A percentile compares a stretch with the other conserved stretches of the same genome.
These are phyloP conservation scores for Florisuga fusca DNA, from an alignment of 2,797 vertebrate species.

Conservation along the genomic window DNA sequence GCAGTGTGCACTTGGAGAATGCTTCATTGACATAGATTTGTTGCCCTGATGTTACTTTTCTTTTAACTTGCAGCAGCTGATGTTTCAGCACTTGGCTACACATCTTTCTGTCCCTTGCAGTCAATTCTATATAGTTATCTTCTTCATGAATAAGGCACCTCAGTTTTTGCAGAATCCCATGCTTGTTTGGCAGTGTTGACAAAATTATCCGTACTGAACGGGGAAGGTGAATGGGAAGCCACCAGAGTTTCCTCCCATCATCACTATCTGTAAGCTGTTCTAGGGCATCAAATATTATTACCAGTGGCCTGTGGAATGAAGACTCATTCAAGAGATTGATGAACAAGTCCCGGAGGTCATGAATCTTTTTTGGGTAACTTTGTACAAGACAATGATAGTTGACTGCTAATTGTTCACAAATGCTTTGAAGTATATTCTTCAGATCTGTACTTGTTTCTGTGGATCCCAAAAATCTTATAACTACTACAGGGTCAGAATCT, in stretches of 20 bases:
- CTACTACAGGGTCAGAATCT: conserved; percentile 94
- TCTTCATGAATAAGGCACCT: conserved; percentile 93
- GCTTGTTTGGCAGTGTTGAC: conserved; percentile 97
- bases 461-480: conserved; percentile 94
- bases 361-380: conserved; percentile 95
- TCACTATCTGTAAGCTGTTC: conserved; percentile 96
- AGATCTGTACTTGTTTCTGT: conserved; percentile 91
- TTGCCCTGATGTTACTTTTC: conserved; percentile 98
- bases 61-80: conserved; percentile 92
- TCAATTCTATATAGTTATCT: conserved; percentile 91
- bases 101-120: conserved; percentile 92
- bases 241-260: conserved; percentile 97
- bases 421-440: conserved; percentile 92
- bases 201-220: conserved; percentile 93
- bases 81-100: conserved; percentile 98
- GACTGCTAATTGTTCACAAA: conserved; percentile 96
- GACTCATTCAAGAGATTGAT: conserved; percentile 95
- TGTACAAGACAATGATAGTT: conserved; percentile 96
- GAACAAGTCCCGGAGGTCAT: conserved; percentile 94
- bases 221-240: conserved; percentile 95
- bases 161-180: conserved; percentile 96
- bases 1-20: conserved; percentile 95
- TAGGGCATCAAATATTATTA: conserved; percentile 93
- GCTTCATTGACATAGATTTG: conserved; percentile 99
- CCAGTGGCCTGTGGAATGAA: conserved; percentile 91